phyloP scores from a whole-genome alignment of 2,888 invertebrate genomes.

The Plemyria rubiginata region DNA sequence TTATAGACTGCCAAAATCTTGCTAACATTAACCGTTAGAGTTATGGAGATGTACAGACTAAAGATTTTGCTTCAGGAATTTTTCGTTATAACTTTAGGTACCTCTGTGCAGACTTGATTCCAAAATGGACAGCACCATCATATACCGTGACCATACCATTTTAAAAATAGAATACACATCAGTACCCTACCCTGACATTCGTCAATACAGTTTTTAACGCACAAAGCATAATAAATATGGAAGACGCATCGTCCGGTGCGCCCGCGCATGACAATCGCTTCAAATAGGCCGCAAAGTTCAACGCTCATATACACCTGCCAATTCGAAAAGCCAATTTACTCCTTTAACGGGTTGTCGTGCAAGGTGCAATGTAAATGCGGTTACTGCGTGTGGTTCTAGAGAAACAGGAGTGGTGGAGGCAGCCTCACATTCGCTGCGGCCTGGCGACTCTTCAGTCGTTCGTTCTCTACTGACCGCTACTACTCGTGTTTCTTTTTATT shows the following conservation, averaged over 20 bases:
- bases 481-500: constrained; percentile 44
- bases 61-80: too few species aligned
- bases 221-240: constrained; percentile 61
- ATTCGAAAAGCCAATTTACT: constrained; percentile 60
- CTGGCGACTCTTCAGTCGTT: constrained; percentile 70
- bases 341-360: constrained; percentile 48
- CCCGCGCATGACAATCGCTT: constrained; percentile 64
- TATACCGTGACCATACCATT: too few species aligned
- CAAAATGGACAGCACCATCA: neutral
- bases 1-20: too few species aligned
- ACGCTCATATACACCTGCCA: constrained; percentile 72
- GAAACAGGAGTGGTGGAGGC: constrained; percentile 68
- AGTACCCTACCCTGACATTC: constrained; percentile 9
- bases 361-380: constrained; percentile 61
- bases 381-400: constrained; percentile 61
- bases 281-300: constrained; percentile 78
- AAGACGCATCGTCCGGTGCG: constrained; percentile 54
- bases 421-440: constrained; percentile 79
- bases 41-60: too few species aligned
- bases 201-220: constrained; percentile 40
- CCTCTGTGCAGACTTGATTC: neutral
- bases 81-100: too few species aligned
- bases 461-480: constrained; percentile 43
- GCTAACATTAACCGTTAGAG: too few species aligned
- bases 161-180: constrained; percentile 25